Evolutionary conservation across 2,797 vertebrate genomes (phyloP).

Genomic region (Macroramphosus scolopax): DNA sequence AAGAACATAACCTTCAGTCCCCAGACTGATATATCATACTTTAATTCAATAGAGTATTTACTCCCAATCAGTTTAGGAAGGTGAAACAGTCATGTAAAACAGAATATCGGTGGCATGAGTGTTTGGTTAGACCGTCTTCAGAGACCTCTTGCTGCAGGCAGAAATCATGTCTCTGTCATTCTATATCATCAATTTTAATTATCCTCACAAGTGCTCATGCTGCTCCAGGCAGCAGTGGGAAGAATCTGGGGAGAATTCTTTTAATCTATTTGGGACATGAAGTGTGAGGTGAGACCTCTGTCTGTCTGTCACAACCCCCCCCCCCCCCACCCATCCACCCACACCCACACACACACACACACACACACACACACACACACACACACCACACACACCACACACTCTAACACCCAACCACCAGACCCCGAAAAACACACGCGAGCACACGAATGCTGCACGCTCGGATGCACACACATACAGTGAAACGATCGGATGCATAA

Average conservation of each 20-base stretch:
- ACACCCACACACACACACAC: slow-evolving; percentile 1
- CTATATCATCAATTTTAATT: slow-evolving; percentile 80
- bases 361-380: slow-evolving; percentile 5
- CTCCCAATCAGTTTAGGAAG: slow-evolving; percentile 57
- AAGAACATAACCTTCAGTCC: slow-evolving; percentile 24
- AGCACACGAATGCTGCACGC: too few species aligned
- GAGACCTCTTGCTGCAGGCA: slow-evolving; percentile 69
- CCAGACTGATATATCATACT: slow-evolving; percentile 40
- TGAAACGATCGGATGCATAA: slow-evolving; percentile 3
- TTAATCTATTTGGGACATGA: slow-evolving; percentile 71
- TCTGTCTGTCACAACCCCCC: slow-evolving; percentile 66
- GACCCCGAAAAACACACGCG: too few species aligned
- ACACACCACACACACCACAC: slow-evolving; percentile 2
- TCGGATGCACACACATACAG: slow-evolving; percentile 18
- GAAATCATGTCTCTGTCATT: slow-evolving; percentile 74
- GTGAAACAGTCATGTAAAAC: slow-evolving; percentile 71
- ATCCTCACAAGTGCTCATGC: slow-evolving; percentile 71
- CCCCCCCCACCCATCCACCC: neutral
- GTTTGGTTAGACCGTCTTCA: slow-evolving; percentile 63
- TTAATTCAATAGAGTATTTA: slow-evolving; percentile 65
- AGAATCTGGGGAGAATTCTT: slow-evolving; percentile 62
- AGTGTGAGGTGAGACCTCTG: slow-evolving; percentile 73
- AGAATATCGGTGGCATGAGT: slow-evolving; percentile 54
- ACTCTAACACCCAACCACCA: slow-evolving; percentile 4
- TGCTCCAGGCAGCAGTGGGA: slow-evolving; percentile 62